Evolutionary conservation across 1,140 invertebrate species (phyloP).

Genomic region (Eumeta japonica): DNA sequence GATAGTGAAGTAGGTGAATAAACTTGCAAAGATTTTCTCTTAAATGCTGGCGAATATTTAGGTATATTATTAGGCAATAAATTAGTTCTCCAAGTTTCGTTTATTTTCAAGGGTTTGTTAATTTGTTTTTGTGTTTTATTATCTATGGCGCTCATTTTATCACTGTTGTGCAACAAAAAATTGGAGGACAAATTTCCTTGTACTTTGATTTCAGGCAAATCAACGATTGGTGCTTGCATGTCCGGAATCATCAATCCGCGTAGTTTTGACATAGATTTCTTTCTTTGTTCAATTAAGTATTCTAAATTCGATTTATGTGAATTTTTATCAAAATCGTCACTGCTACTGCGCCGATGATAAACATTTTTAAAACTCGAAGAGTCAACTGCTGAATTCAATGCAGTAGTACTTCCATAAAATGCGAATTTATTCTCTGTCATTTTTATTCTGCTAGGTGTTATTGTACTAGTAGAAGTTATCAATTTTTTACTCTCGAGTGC

Average conservation of each 20-base stretch:
- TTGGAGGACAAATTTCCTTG: constrained; percentile 43
- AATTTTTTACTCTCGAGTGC: constrained; percentile 27
- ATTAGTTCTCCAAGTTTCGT: constrained; percentile 57
- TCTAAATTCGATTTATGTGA: constrained; percentile 60
- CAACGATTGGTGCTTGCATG: constrained; percentile 57
- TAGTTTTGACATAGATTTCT: constrained; percentile 78
- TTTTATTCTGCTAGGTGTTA: constrained; percentile 14
- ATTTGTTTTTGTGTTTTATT: constrained; percentile 13
- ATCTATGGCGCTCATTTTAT: constrained; percentile 19
- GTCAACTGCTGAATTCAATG: constrained; percentile 28
- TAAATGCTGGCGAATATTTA: constrained; percentile 83
- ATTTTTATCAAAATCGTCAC: constrained; percentile 44
- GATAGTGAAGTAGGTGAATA: constrained; percentile 55
- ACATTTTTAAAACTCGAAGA: constrained; percentile 22
- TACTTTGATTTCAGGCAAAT: constrained; percentile 79
- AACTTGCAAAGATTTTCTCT: constrained; percentile 70
- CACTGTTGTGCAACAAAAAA: constrained; percentile 28
- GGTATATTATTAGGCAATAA: constrained; percentile 60
- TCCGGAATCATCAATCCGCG: constrained; percentile 85
- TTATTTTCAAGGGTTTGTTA: constrained; percentile 23
- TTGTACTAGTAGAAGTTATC: constrained; percentile 8
- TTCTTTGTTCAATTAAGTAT: constrained; percentile 74
- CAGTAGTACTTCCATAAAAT: constrained; percentile 48
- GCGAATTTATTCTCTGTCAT: constrained; percentile 32
- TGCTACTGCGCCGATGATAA: constrained; percentile 42